Evolutionary conservation across 2,113 vertebrate species (phyloP).

Genomic region (Dunckerocampus dactyliophorus): DNA sequence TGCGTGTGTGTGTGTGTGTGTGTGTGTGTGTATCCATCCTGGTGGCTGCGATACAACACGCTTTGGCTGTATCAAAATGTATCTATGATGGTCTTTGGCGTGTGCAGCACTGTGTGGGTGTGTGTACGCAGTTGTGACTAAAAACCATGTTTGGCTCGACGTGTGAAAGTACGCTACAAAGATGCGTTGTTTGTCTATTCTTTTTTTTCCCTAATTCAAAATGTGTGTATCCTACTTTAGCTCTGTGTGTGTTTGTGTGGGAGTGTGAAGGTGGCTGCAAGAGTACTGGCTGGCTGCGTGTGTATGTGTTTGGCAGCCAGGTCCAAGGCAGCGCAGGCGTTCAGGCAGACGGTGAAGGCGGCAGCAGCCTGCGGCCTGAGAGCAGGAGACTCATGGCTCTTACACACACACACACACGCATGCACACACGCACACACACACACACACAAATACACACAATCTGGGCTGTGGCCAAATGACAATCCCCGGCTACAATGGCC

Average conservation of each 20-base stretch:
- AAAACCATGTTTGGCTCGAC: slow-evolving; percentile 52
- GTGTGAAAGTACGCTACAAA: slow-evolving; percentile 53
- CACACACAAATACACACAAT: slow-evolving; percentile 22
- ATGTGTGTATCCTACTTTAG: slow-evolving; percentile 47
- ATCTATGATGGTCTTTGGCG: slow-evolving; percentile 59
- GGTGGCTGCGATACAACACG: slow-evolving; percentile 67
- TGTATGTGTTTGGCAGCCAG: slow-evolving; percentile 61
- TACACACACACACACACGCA: slow-evolving; percentile 8
- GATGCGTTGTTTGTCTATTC: slow-evolving; percentile 46
- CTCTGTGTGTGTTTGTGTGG: slow-evolving; percentile 41
- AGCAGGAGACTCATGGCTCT: slow-evolving; percentile 51
- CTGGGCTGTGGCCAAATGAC: slow-evolving; percentile 57
- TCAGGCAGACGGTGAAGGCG: slow-evolving; percentile 63
- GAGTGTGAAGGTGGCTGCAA: slow-evolving; percentile 52
- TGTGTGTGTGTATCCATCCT: slow-evolving; percentile 49
- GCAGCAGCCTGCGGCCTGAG: slow-evolving; percentile 60
- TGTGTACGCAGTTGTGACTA: slow-evolving; percentile 54
- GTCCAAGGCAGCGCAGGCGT: slow-evolving; percentile 49
- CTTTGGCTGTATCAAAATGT: slow-evolving; percentile 61
- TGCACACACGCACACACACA: slow-evolving; percentile 21
- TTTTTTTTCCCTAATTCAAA: slow-evolving; percentile 18
- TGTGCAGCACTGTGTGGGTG: slow-evolving; percentile 44
- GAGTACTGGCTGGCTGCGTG: slow-evolving; percentile 41
- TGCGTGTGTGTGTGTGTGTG: slow-evolving; percentile 38
- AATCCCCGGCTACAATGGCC: slow-evolving; percentile 51